Percentiles rank a stretch among this genome's conserved stretches.
Conservation (phyloP, 2,797 vertebrate species). For the Phylloscopus collybita region DNA sequence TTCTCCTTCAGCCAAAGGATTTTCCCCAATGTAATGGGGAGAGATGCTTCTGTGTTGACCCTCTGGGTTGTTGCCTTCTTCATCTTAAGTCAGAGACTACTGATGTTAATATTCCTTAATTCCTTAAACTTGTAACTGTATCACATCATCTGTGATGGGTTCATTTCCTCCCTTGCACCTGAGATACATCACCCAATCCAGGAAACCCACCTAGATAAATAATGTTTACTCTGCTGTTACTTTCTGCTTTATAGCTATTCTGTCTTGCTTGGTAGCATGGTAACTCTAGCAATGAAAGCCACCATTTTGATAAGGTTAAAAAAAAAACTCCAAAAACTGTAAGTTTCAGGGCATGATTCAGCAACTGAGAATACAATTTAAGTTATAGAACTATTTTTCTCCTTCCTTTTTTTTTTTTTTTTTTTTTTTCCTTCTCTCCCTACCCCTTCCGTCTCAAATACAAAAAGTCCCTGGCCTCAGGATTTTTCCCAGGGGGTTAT, state of each 20-base stretch:
- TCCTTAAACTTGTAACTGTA: neutral
- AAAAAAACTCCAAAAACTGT: accelerated
- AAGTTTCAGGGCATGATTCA: neutral
- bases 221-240: neutral
- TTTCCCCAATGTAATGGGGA: accelerated
- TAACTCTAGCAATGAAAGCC: neutral
- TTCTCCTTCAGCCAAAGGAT: neutral
- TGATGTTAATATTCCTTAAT: neutral
- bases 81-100: neutral
- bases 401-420: neutral
- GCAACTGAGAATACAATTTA: neutral
- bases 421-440: neutral
- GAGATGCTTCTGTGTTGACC: neutral
- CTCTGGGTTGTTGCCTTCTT: neutral
- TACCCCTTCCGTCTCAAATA: neutral
- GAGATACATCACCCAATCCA: neutral
- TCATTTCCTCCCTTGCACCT: neutral
- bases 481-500: neutral
- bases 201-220: neutral
- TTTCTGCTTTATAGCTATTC: neutral
- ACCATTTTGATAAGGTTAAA: neutral
- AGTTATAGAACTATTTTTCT: neutral
- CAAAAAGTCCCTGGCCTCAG: neutral
- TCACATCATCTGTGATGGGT: neutral
- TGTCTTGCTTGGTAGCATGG: neutral